Percentiles rank a stretch among this genome's conserved stretches.
Evolutionary conservation across 2,888 invertebrate species (phyloP).

Genomic region (Periphyllus acericola): DNA sequence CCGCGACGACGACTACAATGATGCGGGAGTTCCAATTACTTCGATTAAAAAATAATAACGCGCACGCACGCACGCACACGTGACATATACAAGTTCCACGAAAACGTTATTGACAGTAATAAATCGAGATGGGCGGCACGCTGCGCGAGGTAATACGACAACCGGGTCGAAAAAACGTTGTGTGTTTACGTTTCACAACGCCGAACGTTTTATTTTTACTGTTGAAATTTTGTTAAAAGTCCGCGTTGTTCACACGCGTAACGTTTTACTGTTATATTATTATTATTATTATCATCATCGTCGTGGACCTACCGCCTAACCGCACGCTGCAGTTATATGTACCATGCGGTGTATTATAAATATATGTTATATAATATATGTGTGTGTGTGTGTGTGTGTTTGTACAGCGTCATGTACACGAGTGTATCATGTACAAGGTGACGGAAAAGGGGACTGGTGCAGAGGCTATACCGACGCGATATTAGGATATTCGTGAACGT

Average conservation of each 20-base stretch:
- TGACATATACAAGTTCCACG: not conserved
- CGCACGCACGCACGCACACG: not conserved
- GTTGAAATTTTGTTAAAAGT: not conserved
- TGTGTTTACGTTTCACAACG: not conserved
- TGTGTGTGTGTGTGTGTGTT: not conserved
- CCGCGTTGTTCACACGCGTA: not conserved
- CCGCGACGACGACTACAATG: not conserved
- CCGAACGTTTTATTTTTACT: slow-evolving; percentile 17
- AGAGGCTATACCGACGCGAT: not conserved
- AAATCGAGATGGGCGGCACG: not conserved
- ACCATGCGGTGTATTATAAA: too few species aligned
- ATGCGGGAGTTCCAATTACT: slow-evolving; percentile 57
- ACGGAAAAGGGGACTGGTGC: not conserved
- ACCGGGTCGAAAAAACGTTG: not conserved
- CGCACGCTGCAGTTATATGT: too few species aligned
- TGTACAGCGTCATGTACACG: not conserved
- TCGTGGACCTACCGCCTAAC: too few species aligned
- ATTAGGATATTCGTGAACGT: slow-evolving; percentile 48
- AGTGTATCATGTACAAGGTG: not conserved
- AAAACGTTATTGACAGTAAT: slow-evolving; percentile 34
- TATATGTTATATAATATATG: not conserved
- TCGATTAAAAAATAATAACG: slow-evolving; percentile 40
- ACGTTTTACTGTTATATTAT: too few species aligned
- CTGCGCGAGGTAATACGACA: not conserved
- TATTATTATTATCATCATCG: too few species aligned